Evolutionary conservation across 35 echinoderm and acorn worm species (phyloP), one percentile per base, ranked within the genome.

Genomic region (Apostichopus californicus): DNA sequence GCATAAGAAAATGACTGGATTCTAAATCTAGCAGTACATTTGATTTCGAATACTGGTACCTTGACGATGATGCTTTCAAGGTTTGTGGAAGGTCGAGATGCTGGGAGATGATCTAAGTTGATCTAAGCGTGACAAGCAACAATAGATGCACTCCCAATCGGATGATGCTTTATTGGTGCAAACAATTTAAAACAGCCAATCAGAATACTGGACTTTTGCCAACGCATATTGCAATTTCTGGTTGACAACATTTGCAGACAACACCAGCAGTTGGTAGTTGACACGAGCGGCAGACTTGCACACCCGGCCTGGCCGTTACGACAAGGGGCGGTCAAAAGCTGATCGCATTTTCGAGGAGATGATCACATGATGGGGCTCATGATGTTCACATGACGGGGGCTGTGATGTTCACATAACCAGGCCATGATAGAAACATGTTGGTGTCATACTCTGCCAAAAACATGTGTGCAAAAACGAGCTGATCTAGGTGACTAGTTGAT

Each of bases 371-470:
- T 55, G 55, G 80, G 80, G 80, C 55, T 46, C 46, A 56, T 83
- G 80, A 9, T 83, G 81, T 25, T 60, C 81, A 85, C 21, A 85
- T 56, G 81, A 56, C 58, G 81, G 57, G 34, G 55, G 81, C 55
- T 55, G 58, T 55, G 81, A 58, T 85, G 81, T 18, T 85, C 81
- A 85, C 71, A 75, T 85, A 55, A 85, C 57, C 55, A 59, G 81
- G 81, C 15, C 81, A 61, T 85, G 81, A 85, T 85, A 59, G 81
- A 59, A 58, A 59, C 81, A 85, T 85, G 81, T 85, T 85, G 81
- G 58, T 85, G 17, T 85, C 81, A 85, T 85, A 55, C 23, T 46
- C 34, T 81, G 81, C 81, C 81, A 57, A 85, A 58, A 85, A 55
- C 13, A 59, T 85, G 81, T 85, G 81, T 58, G 81, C 81, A 85